Evolutionary conservation across 2,888 invertebrate species (phyloP), one percentile per base, ranked within the genome.

Genomic region (Galerucella pusilla): DNA sequence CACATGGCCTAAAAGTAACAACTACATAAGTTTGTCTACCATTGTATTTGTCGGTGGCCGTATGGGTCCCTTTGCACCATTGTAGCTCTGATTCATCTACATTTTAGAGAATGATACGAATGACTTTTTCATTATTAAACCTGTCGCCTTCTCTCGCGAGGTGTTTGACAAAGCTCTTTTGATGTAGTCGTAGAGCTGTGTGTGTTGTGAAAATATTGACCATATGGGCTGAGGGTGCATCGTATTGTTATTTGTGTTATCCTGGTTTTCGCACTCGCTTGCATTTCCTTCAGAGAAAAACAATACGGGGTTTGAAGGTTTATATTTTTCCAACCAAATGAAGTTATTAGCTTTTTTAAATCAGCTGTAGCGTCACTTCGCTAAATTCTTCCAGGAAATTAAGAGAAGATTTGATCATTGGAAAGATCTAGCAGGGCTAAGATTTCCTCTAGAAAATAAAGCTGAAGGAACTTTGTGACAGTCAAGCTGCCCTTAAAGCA

Each of bases 1-100:
- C 14, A 52, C n/a, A 12, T 16, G 59, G 61, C n/a, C 64, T 52
- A 63, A 10, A 49, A 46, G 61, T 11, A 70, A 35, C 35, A 9
- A 57, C 42, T 54, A 45, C 57, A 71, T 42, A 54, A 64, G 46
- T 54, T 64, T 64, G 64, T 71, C 42, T 54, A 54, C 54, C 63
- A 64, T 54, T 71, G 63, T 71, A 46, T 46, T 61, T 57, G 57
- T 65, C 59, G 60, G 60, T 60, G 25, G 68, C 68, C 54, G 59
- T 68, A 54, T 68, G 68, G 68, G 68, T 57, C 57, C 35, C 63
- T 77, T 60, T 78, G 76, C 76, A 60, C 71, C 57, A 77, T 80
- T 80, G 77, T 78, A 35, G 54, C 42, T 46, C 73, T 80, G 80
- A 80, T 81, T 81, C 79, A 80, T 76, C 78, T 77, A 80, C 76